Percentiles rank a stretch among this genome's conserved stretches.
These are phyloP conservation scores for Oreochromis mossambicus DNA, from an alignment of 2,797 vertebrate species.

Conservation along the genomic window DNA sequence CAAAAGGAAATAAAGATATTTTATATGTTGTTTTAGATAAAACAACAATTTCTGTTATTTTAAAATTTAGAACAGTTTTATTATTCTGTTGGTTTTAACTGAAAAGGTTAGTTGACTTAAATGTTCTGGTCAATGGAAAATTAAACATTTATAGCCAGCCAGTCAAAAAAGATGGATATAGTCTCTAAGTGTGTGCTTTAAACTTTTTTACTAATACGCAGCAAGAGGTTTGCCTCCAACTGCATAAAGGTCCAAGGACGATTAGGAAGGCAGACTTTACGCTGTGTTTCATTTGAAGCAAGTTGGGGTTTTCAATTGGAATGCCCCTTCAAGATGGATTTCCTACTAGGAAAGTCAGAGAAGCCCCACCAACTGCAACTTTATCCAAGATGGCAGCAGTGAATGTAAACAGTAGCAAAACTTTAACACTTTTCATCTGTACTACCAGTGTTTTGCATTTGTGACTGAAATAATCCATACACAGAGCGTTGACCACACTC, in stretches of 20 bases:
- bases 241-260: not conserved
- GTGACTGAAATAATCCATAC: not conserved
- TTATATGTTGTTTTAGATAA: not conserved
- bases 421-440: not conserved
- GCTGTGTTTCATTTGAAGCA: accelerated
- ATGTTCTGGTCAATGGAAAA: not conserved
- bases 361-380: not conserved
- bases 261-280: not conserved
- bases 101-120: not conserved
- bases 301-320: not conserved
- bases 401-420: not conserved
- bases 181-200: not conserved
- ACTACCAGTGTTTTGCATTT: not conserved
- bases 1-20: not conserved
- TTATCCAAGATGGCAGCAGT: not conserved
- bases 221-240: not conserved
- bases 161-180: not conserved
- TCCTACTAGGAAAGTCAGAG: not conserved
- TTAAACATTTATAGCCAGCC: not conserved
- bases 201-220: not conserved
- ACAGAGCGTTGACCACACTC: not conserved
- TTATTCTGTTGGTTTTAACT: not conserved
- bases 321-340: not conserved
- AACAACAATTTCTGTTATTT: not conserved
- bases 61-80: not conserved